Evolutionary conservation across 1,140 invertebrate species (phyloP), one percentile per base, ranked within the genome.

Genomic region (Propsilocerus akamusi): DNA sequence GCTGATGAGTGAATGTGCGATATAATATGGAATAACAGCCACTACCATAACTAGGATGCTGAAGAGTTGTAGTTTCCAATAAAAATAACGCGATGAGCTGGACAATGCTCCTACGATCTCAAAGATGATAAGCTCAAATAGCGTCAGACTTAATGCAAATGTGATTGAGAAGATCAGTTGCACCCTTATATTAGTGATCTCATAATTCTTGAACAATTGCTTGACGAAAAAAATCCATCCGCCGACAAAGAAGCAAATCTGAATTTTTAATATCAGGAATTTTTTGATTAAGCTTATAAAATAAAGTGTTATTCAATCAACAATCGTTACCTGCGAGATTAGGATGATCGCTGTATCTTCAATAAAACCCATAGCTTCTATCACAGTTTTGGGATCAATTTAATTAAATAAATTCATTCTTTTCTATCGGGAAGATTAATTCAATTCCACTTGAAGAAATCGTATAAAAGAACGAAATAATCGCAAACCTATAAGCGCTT

Each of bases 71-170:
- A 94, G 66, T 63, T 93, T 88, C 95, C 95, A 98, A 64, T 94
- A 89, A 60, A 97, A 88, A 67, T 91, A 94, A 59, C 96, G 76
- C 23, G 93, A 97, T 66, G 91, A 96, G 64, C 65, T 75, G 62
- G 96, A 88, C 51, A 99, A 68, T 53, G 97, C 77, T 37, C 85
- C 94, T 48, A 97, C 70, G 61, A 99, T 99, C 74, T 99, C 97
- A 74, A 99, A 99, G 65, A 99, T 99, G 53, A 99, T 98, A 23
- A 99, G 72, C 66, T 99, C 96, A 71, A 99, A 99, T 90, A 99
- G 96, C 5, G 92, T 97, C 63, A 96, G 97, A 12, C 95, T 99
- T 3, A 99, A 68, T 5, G 96, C 85, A 67, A 99, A 96, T 32
- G 94, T 99, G 5, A 86, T 76, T 1, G 94, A 96, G 67, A 99